A percentile compares a stretch with the other conserved stretches of the same genome.
Conservation (phyloP, 2,113 vertebrate genomes). For the Hippolais icterina region DNA sequence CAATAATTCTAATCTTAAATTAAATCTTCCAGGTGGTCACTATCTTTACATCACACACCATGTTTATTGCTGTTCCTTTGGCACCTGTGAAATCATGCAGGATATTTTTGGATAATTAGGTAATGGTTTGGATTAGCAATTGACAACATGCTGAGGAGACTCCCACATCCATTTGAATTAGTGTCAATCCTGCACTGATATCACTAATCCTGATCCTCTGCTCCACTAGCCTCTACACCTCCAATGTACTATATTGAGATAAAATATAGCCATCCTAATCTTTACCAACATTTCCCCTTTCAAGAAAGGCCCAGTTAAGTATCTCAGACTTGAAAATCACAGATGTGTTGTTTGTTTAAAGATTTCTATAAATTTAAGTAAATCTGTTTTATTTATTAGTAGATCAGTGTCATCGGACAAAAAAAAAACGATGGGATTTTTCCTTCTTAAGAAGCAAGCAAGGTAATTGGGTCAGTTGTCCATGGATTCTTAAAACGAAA, state of each 20-base stretch:
- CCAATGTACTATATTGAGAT: neutral
- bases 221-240: neutral
- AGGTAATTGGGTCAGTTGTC: neutral
- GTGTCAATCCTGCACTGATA: neutral
- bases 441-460: neutral
- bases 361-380: neutral
- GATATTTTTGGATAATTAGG: neutral
- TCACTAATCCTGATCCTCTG: neutral
- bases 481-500: neutral
- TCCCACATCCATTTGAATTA: neutral
- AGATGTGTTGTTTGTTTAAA: neutral
- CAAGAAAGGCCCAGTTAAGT: neutral
- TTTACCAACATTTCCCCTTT: neutral
- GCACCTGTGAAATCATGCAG: neutral
- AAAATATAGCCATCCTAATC: neutral
- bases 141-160: neutral
- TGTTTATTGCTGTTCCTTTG: neutral
- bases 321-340: neutral
- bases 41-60: neutral
- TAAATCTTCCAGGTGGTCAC: neutral
- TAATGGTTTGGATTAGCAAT: neutral
- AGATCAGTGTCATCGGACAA: neutral
- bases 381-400: neutral
- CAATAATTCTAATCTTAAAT: neutral
- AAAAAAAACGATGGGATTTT: neutral